Conservation (phyloP, 2,888 invertebrate genomes). For the Sphaerophoria rueppellii region DNA sequence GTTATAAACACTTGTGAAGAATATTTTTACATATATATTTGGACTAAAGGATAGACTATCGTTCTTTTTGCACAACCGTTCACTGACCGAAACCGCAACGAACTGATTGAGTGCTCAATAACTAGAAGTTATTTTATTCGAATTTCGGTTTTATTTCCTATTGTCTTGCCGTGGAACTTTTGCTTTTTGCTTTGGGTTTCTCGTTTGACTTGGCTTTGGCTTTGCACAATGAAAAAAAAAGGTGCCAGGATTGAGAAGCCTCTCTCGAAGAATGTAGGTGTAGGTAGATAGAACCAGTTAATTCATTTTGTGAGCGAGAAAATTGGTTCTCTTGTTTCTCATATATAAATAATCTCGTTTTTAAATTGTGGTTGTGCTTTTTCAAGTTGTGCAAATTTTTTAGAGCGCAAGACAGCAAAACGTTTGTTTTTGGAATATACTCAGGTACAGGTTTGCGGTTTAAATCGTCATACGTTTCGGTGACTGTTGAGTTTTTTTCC, state of each 20-base stretch:
- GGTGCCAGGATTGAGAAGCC: background rate
- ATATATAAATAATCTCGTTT: slow-evolving; percentile 7
- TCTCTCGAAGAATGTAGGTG: background rate
- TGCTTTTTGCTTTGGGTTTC: slow-evolving; percentile 1
- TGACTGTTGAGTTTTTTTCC: background rate
- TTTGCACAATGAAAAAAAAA: slow-evolving; percentile 8
- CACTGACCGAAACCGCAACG: slow-evolving; percentile 63
- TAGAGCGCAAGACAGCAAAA: slow-evolving; percentile 22
- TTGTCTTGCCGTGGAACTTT: slow-evolving; percentile 29
- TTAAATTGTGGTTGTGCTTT: background rate
- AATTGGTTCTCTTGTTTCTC: slow-evolving; percentile 26
- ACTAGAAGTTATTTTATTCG: slow-evolving; percentile 65
- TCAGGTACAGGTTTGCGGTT: background rate
- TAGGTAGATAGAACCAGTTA: background rate
- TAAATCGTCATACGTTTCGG: background rate
- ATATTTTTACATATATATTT: slow-evolving; percentile 19
- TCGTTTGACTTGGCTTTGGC: background rate
- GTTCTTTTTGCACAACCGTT: slow-evolving; percentile 61
- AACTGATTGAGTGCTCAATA: slow-evolving; percentile 61
- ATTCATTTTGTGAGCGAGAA: slow-evolving; percentile 2
- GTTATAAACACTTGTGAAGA: background rate
- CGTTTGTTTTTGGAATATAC: slow-evolving; percentile 14
- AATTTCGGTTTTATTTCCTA: slow-evolving; percentile 9
- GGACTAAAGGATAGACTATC: slow-evolving; percentile 2
- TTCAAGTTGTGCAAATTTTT: slow-evolving; percentile 5